A percentile compares a stretch with the other conserved stretches of the same genome.
Evolutionary conservation across 2,797 vertebrate genomes (phyloP).

Genomic region (Danio tinwini): DNA sequence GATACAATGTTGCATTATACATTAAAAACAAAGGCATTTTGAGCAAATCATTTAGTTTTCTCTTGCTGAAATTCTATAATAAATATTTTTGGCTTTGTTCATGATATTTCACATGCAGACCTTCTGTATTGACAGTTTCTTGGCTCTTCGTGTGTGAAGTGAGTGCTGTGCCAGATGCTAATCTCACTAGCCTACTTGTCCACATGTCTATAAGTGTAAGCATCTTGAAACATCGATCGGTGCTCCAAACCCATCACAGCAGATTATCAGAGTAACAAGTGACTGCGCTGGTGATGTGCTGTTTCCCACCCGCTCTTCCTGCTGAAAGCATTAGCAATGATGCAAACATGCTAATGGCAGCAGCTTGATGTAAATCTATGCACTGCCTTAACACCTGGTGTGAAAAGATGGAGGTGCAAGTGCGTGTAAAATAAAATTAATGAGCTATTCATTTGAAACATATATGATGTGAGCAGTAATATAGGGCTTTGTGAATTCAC

Average conservation of each 20-base stretch:
- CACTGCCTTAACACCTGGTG: not conserved
- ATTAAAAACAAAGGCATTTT: not conserved
- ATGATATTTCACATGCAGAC: not conserved
- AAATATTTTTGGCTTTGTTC: not conserved
- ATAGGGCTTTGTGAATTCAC: not conserved
- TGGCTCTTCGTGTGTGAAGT: conserved; percentile 10
- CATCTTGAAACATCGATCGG: conserved; percentile 40
- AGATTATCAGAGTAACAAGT: conserved; percentile 48
- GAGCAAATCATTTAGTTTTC: not conserved
- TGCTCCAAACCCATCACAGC: conserved; percentile 30
- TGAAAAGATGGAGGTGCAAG: not conserved
- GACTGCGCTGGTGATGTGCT: conserved; percentile 20
- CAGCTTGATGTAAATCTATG: conserved; percentile 4
- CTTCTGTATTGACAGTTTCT: not conserved
- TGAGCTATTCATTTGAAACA: not conserved
- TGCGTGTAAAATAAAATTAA: not conserved
- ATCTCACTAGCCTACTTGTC: conserved; percentile 23
- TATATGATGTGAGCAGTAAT: not conserved
- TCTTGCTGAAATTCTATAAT: not conserved
- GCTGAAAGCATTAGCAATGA: conserved; percentile 23
- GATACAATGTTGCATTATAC: too few species aligned
- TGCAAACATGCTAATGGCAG: conserved; percentile 33
- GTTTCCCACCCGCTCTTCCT: conserved; percentile 1
- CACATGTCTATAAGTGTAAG: conserved; percentile 39
- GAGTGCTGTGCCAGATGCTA: conserved; percentile 33